phyloP scores from a whole-genome alignment of 2,888 invertebrate species.

The Phoenoteleia sp. region DNA sequence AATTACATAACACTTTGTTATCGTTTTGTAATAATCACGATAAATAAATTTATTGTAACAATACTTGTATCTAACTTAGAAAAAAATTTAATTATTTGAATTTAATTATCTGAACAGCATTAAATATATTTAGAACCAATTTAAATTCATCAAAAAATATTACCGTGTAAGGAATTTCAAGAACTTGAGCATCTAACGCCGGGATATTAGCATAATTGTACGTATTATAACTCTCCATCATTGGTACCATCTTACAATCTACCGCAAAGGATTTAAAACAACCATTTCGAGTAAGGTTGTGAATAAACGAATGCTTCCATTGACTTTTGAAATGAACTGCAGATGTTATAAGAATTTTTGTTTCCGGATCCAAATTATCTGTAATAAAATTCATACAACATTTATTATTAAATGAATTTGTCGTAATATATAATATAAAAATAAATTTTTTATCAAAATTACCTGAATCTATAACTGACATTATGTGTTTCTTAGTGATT shows the following conservation, averaged over 20 bases:
- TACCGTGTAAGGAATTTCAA: conserved; percentile 93
- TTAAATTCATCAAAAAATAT: conserved; percentile 80
- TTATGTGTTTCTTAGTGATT: conserved; percentile 88
- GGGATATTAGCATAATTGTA: conserved; percentile 89
- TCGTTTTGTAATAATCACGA: too few species aligned
- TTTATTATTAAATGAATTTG: too few species aligned
- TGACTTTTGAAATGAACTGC: conserved; percentile 93
- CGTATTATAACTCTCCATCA: conserved; percentile 90
- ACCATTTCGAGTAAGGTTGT: conserved; percentile 87
- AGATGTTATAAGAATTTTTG: conserved; percentile 91
- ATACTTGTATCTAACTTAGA: too few species aligned
- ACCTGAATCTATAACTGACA: conserved; percentile 88
- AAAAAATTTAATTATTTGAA: too few species aligned
- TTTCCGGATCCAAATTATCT: conserved; percentile 87
- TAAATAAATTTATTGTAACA: too few species aligned
- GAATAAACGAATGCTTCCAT: conserved; percentile 91
- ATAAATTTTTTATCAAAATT: background rate
- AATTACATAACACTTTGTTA: conserved; percentile 1
- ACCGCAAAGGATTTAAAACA: conserved; percentile 90
- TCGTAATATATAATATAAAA: conserved; percentile 3
- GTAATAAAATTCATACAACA: conserved; percentile 64
- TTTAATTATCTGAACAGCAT: too few species aligned
- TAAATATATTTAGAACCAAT: too few species aligned
- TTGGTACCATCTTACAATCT: conserved; percentile 89
- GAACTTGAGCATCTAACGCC: conserved; percentile 90